Conservation (phyloP, 2,113 vertebrate genomes). For the pig (Sus scrofa) region T2T-Sscrofa CM000826.6:37677501-37678000, state of each 20-base stretch:
- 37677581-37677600: not conserved
- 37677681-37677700: not conserved
- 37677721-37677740: not conserved
- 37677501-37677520: not conserved
- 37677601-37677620: not conserved
- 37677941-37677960: constrained; percentile 57
- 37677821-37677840: not conserved
- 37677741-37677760: not conserved
- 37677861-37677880: constrained; percentile 12
- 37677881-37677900: constrained; percentile 33
- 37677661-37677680: not conserved
- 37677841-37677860: not conserved
- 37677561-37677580: not conserved
- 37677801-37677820: not conserved
- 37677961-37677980: constrained; percentile 56
- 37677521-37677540: not conserved
- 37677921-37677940: constrained; percentile 41
- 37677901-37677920: not conserved
- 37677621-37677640: not conserved
- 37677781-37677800: not conserved
- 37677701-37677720: not conserved
- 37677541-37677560: not conserved
- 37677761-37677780: not conserved
- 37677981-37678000: constrained; percentile 63
- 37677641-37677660: not conserved